A percentile compares a stretch with the other conserved stretches of the same genome.
phyloP scores from a whole-genome alignment of 2,797 vertebrate species.

The Micropoecilia bifurca region DNA sequence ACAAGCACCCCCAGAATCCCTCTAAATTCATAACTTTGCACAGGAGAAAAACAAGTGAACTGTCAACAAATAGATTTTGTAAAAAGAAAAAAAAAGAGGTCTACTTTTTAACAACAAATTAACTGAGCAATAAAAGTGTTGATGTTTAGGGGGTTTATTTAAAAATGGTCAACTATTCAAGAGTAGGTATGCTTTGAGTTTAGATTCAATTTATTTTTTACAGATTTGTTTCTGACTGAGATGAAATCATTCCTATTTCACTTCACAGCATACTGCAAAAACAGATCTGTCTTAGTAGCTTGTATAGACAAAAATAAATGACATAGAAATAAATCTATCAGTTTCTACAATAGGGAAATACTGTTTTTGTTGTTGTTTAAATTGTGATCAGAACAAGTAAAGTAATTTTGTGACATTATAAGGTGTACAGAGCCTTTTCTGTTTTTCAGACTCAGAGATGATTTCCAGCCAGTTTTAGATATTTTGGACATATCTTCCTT shows the following conservation, averaged over 20 bases:
- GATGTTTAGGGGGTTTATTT: neutral
- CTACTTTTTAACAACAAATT: neutral
- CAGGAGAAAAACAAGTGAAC: neutral
- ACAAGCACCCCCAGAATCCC: constrained; percentile 11
- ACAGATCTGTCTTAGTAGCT: neutral
- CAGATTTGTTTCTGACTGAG: neutral
- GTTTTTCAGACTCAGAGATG: neutral
- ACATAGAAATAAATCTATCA: neutral
- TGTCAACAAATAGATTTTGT: neutral
- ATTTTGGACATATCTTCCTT: neutral
- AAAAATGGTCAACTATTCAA: neutral
- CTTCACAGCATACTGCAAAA: neutral
- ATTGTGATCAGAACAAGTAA: neutral
- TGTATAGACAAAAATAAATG: neutral
- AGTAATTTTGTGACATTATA: no score
- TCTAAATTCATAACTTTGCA: neutral
- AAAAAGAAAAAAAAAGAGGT: no score
- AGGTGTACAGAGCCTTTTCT: no score
- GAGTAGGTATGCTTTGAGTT: neutral
- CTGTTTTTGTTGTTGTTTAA: neutral
- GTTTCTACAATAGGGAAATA: neutral
- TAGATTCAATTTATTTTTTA: neutral
- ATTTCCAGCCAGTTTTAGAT: neutral
- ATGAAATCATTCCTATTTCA: neutral
- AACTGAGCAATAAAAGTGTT: neutral